These are phyloP conservation scores for Elephantulus edwardii DNA, from an alignment of 2,113 vertebrate species.

Conservation along the genomic window DNA sequence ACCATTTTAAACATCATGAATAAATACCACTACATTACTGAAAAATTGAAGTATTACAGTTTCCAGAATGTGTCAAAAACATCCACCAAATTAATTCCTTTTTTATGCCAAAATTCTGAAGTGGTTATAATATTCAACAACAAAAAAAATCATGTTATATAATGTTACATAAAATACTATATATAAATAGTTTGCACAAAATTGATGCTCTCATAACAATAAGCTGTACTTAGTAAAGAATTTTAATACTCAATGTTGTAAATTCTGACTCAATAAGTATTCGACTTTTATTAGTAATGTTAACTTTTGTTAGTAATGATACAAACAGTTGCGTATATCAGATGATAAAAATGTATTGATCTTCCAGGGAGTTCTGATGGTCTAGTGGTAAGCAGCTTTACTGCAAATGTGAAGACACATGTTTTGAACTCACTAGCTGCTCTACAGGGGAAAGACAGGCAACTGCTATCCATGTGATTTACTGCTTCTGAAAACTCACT, in stretches of 20 bases:
- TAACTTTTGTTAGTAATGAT: no score
- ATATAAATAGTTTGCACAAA: slow-evolving; percentile 22
- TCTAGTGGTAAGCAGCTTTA: no score
- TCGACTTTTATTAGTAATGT: slow-evolving; percentile 30
- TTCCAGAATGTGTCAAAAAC: slow-evolving; percentile 59
- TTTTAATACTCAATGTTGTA: slow-evolving; percentile 1
- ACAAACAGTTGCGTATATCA: no score
- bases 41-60: slow-evolving; percentile 58
- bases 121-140: slow-evolving; percentile 42
- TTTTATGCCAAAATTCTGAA: slow-evolving; percentile 32
- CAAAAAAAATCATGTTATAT: slow-evolving; percentile 8
- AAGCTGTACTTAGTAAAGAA: slow-evolving; percentile 40
- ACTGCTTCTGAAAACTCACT: no score
- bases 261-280: slow-evolving; percentile 15
- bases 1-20: slow-evolving; percentile 44
- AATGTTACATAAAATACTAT: slow-evolving; percentile 43
- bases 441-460: no score
- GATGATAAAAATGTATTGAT: no score
- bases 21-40: slow-evolving; percentile 24
- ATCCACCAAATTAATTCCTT: slow-evolving; percentile 54
- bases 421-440: no score
- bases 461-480: no score
- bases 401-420: no score
- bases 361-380: no score
- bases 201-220: slow-evolving; percentile 9